These are phyloP conservation scores for Ischnus inquisitorius DNA, from an alignment of 2,888 invertebrate species.

Conservation along the genomic window DNA sequence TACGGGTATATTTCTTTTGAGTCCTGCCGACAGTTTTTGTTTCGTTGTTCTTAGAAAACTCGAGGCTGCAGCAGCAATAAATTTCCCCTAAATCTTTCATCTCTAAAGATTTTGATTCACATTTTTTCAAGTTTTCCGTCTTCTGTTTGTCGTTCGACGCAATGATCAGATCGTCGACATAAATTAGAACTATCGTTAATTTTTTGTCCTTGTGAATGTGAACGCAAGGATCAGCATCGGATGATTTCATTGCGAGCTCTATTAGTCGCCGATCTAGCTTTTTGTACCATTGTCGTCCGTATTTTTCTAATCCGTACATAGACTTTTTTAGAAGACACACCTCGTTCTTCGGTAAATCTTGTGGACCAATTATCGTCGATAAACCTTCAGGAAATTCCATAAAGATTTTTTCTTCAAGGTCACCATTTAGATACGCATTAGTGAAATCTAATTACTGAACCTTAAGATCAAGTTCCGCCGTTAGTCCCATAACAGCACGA, in stretches of 20 bases:
- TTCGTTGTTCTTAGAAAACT: no score
- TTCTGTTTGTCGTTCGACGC: conserved; percentile 64
- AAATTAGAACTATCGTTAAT: conserved; percentile 66
- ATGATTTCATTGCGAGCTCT: conserved; percentile 61
- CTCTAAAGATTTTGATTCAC: no score
- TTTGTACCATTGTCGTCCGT: conserved; percentile 69
- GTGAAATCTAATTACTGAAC: conserved; percentile 63
- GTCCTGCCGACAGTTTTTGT: no score
- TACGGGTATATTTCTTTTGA: no score
- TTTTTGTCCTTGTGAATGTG: conserved; percentile 66
- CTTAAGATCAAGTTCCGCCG: conserved; percentile 43
- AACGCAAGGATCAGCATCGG: conserved; percentile 68
- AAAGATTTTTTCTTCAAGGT: conserved; percentile 61
- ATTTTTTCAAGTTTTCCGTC: conserved; percentile 61
- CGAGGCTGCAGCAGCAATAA: no score
- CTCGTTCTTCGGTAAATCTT: conserved; percentile 50
- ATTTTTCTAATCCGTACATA: conserved; percentile 72
- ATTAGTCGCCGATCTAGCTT: conserved; percentile 65
- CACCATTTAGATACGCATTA: conserved; percentile 59
- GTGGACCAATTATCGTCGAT: conserved; percentile 45
- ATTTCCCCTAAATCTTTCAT: no score
- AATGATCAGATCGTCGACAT: conserved; percentile 75
- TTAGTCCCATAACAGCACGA: conserved; percentile 34
- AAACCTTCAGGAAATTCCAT: conserved; percentile 66
- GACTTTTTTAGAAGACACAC: conserved; percentile 71